Percentiles rank a stretch among this genome's conserved stretches.
Evolutionary conservation across 2,113 vertebrate species (phyloP).

Genomic region (Malurus elegans): DNA sequence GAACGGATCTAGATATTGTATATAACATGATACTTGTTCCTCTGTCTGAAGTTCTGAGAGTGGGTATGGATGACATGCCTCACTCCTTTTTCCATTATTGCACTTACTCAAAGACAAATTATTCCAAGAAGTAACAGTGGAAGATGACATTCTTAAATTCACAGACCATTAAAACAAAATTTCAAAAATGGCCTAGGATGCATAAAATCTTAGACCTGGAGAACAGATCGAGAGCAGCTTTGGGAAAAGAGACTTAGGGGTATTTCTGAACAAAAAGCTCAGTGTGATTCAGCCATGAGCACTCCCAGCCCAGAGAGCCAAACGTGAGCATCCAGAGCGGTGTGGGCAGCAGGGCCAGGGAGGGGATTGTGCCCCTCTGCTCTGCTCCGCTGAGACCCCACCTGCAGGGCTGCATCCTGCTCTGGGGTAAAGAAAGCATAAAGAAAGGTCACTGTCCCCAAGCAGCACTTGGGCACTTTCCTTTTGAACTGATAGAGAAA

Average conservation of each 20-base stretch:
- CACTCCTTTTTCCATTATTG: background rate
- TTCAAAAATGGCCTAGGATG: background rate
- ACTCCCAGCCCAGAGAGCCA: accelerated
- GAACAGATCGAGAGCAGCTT: accelerated
- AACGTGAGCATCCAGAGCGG: accelerated
- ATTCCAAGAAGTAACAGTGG: background rate
- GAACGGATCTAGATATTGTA: background rate
- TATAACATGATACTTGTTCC: background rate
- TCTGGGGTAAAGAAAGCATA: no score
- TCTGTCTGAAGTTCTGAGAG: background rate
- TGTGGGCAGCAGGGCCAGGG: accelerated
- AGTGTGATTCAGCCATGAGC: accelerated
- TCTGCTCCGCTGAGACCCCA: background rate
- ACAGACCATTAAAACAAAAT: background rate
- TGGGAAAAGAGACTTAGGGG: background rate
- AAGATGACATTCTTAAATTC: background rate
- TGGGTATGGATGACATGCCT: background rate
- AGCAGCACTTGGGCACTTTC: no score
- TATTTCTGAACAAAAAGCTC: background rate
- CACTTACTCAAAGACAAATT: background rate
- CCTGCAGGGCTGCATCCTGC: background rate
- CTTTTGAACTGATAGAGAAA: no score
- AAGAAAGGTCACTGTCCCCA: no score
- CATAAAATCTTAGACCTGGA: background rate
- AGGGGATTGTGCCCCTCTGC: background rate